These are phyloP conservation scores for Gasteruption jaculator DNA, from an alignment of 2,888 invertebrate genomes.

Conservation along the genomic window DNA sequence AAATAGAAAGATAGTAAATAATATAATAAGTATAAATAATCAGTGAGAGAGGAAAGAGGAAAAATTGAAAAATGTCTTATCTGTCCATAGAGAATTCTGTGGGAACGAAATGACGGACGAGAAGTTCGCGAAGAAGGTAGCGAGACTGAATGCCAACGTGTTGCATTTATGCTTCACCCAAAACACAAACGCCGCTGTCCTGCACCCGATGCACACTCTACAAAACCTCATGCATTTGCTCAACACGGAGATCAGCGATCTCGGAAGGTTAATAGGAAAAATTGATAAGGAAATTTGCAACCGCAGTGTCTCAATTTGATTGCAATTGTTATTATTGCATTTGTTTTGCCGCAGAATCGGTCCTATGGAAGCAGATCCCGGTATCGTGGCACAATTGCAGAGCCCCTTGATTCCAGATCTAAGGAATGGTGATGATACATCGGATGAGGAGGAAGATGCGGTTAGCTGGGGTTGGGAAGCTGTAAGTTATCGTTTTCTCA, in stretches of 20 bases:
- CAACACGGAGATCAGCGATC: conserved; percentile 61
- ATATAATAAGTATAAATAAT: too few relatives aligned
- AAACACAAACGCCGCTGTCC: conserved; percentile 61
- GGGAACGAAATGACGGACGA: conserved; percentile 66
- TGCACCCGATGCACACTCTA: conserved; percentile 67
- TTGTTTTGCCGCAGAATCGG: conserved; percentile 54
- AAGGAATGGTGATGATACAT: conserved; percentile 62
- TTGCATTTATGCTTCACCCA: conserved; percentile 75
- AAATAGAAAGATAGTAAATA: too few relatives aligned
- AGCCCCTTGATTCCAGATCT: conserved; percentile 61
- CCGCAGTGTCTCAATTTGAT: conserved; percentile 1
- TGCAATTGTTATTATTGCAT: conserved; percentile 4
- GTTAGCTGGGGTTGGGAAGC: conserved; percentile 79
- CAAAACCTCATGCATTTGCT: conserved; percentile 70
- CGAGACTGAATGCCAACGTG: conserved; percentile 75
- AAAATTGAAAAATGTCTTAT: too few relatives aligned
- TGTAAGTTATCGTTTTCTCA: conserved; percentile 51
- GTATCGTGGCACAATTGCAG: conserved; percentile 60
- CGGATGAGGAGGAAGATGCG: conserved; percentile 69
- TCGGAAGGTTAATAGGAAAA: conserved; percentile 63
- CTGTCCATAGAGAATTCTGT: conserved; percentile 74
- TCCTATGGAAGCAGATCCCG: conserved; percentile 59
- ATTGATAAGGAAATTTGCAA: background rate
- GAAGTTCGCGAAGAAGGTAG: conserved; percentile 71
- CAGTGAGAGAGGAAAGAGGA: too few relatives aligned